A percentile compares a stretch with the other conserved stretches of the same genome.
These are phyloP conservation scores for Pogonus chalceus DNA, from an alignment of 1,140 invertebrate species.

Conservation along the genomic window DNA sequence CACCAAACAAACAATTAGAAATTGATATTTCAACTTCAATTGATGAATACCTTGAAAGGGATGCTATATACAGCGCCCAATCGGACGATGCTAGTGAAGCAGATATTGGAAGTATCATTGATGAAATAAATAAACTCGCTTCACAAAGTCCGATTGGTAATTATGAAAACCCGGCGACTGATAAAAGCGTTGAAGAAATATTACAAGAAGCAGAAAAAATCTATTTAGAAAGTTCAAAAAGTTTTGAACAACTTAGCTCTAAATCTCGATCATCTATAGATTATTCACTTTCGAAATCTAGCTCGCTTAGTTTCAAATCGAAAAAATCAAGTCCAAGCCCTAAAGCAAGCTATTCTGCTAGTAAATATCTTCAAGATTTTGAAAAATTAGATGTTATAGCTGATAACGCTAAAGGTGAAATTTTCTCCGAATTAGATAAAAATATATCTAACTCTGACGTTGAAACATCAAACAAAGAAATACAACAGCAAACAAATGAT, in stretches of 20 bases:
- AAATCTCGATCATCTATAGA: conserved; percentile 14
- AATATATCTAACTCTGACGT: too few species aligned
- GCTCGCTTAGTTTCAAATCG: background rate
- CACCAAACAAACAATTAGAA: conserved; percentile 17
- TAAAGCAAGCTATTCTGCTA: background rate
- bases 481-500: too few species aligned
- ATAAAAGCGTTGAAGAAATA: conserved; percentile 32
- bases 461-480: too few species aligned
- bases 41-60: conserved; percentile 28
- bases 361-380: background rate
- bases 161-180: conserved; percentile 21
- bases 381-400: background rate
- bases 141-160: conserved; percentile 32
- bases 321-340: conserved; percentile 1
- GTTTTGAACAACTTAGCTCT: conserved; percentile 33
- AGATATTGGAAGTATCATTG: conserved; percentile 33
- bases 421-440: too few species aligned
- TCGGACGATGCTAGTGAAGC: conserved; percentile 22
- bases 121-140: conserved; percentile 33
- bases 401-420: background rate
- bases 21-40: conserved; percentile 25
- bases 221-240: conserved; percentile 34
- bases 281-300: background rate
- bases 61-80: conserved; percentile 16
- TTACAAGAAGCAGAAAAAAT: conserved; percentile 33